phyloP scores from a whole-genome alignment of 1,140 invertebrate genomes.

The Drosophila teissieri region DNA sequence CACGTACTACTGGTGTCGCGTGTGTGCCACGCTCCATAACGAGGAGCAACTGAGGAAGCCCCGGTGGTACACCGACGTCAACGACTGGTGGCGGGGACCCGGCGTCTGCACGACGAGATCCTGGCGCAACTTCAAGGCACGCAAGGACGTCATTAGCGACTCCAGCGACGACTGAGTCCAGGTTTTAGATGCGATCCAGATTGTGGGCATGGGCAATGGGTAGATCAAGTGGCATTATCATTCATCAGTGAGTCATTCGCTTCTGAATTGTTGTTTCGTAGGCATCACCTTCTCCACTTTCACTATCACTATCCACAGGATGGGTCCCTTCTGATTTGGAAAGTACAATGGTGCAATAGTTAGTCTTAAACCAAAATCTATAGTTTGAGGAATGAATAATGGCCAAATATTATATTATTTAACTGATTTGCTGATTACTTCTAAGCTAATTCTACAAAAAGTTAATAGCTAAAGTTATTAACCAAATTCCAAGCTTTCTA shows the following conservation, averaged over 20 bases:
- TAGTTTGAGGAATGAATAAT: neutral
- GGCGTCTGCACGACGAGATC: constrained; percentile 89
- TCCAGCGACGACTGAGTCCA: constrained; percentile 80
- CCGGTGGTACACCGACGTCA: constrained; percentile 92
- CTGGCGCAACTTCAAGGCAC: constrained; percentile 87
- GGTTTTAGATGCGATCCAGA: constrained; percentile 54
- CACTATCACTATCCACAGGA: constrained; percentile 2
- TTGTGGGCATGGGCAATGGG: constrained; percentile 58
- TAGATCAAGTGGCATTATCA: constrained; percentile 41
- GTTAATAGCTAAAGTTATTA: too few species aligned
- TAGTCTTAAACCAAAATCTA: neutral
- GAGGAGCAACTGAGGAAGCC: constrained; percentile 86
- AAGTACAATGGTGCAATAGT: neutral
- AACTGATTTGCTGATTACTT: neutral
- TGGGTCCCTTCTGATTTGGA: constrained; percentile 4
- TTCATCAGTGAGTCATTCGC: constrained; percentile 22
- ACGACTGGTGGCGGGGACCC: constrained; percentile 93
- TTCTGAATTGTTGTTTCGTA: constrained; percentile 48
- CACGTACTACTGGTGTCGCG: constrained; percentile 97
- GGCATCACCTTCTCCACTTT: constrained; percentile 21
- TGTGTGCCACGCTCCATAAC: constrained; percentile 96
- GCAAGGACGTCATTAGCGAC: constrained; percentile 83
- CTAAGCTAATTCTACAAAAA: too few species aligned
- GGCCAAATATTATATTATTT: neutral
- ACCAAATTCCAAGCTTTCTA: neutral